phyloP scores from a whole-genome alignment of 2,113 vertebrate genomes.

The Eleginops maclovinus region DNA sequence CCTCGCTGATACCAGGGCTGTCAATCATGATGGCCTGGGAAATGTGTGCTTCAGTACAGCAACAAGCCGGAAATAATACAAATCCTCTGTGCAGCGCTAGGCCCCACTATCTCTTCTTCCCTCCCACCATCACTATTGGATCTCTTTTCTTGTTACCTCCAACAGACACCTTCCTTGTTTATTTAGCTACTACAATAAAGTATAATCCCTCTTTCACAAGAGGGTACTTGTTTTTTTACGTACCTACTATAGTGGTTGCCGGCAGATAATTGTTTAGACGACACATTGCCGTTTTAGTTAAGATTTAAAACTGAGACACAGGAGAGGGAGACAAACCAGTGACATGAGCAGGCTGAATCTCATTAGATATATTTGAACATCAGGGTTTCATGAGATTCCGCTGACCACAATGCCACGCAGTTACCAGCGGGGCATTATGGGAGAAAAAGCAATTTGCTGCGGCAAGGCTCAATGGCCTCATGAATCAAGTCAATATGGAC shows the following conservation, averaged over 20 bases:
- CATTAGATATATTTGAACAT: constrained; percentile 68
- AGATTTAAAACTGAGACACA: constrained; percentile 46
- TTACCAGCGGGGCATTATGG: constrained; percentile 70
- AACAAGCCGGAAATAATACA: constrained; percentile 70
- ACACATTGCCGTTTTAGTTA: constrained; percentile 44
- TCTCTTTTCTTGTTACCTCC: constrained; percentile 30
- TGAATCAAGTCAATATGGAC: constrained; percentile 74
- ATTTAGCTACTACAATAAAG: constrained; percentile 19
- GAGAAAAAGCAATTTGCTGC: constrained; percentile 76
- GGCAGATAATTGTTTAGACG: constrained; percentile 59
- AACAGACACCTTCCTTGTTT: constrained; percentile 21
- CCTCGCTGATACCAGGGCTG: constrained; percentile 65
- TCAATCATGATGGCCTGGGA: constrained; percentile 72
- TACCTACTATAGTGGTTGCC: constrained; percentile 31
- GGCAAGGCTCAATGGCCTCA: constrained; percentile 74
- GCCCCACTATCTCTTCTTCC: constrained; percentile 3
- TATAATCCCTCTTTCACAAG: constrained; percentile 51
- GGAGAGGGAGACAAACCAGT: constrained; percentile 13
- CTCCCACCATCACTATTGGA: constrained; percentile 2
- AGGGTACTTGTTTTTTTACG: constrained; percentile 48
- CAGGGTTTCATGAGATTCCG: constrained; percentile 49
- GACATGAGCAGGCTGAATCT: constrained; percentile 49
- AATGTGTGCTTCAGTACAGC: constrained; percentile 59
- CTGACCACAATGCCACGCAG: constrained; percentile 67
- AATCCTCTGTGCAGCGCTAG: constrained; percentile 27